Evolutionary conservation across 2,797 vertebrate genomes (phyloP).

Genomic region (Manis crassicaudata): DNA sequence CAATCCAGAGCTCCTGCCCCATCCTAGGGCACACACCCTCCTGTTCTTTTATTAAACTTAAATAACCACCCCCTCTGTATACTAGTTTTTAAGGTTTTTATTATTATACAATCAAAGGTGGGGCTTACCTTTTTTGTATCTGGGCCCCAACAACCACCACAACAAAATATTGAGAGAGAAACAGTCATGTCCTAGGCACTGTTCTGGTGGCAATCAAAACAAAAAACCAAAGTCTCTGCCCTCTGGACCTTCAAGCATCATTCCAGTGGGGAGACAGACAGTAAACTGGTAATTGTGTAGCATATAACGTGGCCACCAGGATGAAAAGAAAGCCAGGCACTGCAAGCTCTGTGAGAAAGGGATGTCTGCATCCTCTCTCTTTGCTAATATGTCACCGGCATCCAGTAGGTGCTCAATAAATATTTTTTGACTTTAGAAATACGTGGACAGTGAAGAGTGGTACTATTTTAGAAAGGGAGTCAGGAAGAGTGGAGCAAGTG

Average conservation of each 20-base stretch:
- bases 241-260: neutral
- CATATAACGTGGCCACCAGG: fast-evolving
- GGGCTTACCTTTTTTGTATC: neutral
- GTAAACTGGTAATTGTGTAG: fast-evolving
- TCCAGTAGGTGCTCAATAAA: neutral
- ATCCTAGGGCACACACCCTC: no score
- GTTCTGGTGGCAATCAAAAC: neutral
- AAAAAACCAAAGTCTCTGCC: neutral
- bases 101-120: neutral
- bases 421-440: neutral
- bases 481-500: no score
- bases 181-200: neutral
- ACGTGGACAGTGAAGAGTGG: neutral
- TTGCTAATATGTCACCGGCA: neutral
- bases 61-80: neutral
- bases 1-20: neutral
- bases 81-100: neutral
- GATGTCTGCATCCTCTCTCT: neutral
- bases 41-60: neutral
- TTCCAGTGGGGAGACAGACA: neutral
- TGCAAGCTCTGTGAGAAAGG: fast-evolving
- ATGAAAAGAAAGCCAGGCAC: no score
- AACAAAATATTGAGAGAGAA: neutral
- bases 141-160: neutral
- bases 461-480: neutral